Conservation (phyloP, 1,140 invertebrate species). For the Zaprionus lachaisei region DNA sequence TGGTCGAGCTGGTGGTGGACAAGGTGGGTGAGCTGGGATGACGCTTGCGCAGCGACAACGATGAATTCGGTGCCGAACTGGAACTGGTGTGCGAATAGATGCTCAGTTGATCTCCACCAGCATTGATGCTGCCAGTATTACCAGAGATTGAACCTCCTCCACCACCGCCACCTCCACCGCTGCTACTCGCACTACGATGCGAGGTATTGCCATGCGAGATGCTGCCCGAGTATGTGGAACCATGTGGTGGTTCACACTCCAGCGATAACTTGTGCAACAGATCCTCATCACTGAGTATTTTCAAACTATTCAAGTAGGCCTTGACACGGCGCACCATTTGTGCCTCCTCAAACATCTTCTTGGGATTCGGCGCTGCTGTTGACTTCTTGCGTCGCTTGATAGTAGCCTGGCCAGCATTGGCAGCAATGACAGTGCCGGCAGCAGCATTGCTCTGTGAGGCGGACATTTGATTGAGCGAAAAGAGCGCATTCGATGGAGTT, state of each 20-base stretch:
- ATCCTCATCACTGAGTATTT: slow-evolving; percentile 94
- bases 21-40: slow-evolving; percentile 88
- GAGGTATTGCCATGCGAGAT: slow-evolving; percentile 75
- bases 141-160: slow-evolving; percentile 57
- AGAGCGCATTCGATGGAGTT: slow-evolving; percentile 94
- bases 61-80: slow-evolving; percentile 75
- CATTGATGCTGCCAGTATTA: slow-evolving; percentile 62
- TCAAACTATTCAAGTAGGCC: slow-evolving; percentile 96
- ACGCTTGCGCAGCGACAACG: slow-evolving; percentile 87
- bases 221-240: slow-evolving; percentile 86
- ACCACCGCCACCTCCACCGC: slow-evolving; percentile 65
- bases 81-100: slow-evolving; percentile 76
- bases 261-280: slow-evolving; percentile 94
- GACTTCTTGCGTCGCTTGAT: slow-evolving; percentile 96
- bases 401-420: slow-evolving; percentile 89
- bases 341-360: slow-evolving; percentile 99
- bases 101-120: slow-evolving; percentile 75
- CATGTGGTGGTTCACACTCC: slow-evolving; percentile 92
- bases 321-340: slow-evolving; percentile 98
- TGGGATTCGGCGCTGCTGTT: slow-evolving; percentile 95
- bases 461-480: slow-evolving; percentile 94
- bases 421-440: slow-evolving; percentile 67
- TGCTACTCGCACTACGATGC: slow-evolving; percentile 80
- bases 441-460: slow-evolving; percentile 86
- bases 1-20: slow-evolving; percentile 95